Percentiles rank a stretch among this genome's conserved stretches.
Evolutionary conservation across 2,888 invertebrate species (phyloP).

Genomic region (Bombyx huttoni): DNA sequence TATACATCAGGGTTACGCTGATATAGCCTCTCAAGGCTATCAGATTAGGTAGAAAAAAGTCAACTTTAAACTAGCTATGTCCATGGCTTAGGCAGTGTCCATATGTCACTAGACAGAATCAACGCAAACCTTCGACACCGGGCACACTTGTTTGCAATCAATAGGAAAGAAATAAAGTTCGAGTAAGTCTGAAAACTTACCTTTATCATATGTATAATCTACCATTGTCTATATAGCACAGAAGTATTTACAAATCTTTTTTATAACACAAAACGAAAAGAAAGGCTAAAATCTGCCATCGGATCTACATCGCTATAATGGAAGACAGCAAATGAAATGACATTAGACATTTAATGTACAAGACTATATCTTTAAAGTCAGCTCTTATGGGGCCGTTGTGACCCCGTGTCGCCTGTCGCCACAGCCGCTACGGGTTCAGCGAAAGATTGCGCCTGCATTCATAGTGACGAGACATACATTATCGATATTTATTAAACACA

Average conservation of each 20-base stretch:
- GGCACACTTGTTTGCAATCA: no score
- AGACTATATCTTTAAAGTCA: conserved; percentile 60
- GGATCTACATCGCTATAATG: conserved; percentile 27
- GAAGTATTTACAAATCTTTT: background rate
- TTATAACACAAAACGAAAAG: conserved; percentile 2
- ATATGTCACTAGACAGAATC: no score
- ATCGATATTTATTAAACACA: conserved; percentile 10
- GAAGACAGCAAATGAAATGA: conserved; percentile 41
- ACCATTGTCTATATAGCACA: background rate
- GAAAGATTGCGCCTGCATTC: conserved; percentile 44
- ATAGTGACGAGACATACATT: conserved; percentile 11
- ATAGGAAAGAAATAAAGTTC: no score
- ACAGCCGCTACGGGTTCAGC: conserved; percentile 50
- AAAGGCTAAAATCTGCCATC: conserved; percentile 14
- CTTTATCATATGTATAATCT: background rate
- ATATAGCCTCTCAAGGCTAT: no score
- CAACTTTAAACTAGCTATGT: no score
- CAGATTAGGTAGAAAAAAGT: no score
- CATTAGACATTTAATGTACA: conserved; percentile 63
- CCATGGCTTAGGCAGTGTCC: no score
- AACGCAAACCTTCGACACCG: no score
- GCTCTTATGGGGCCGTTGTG: conserved; percentile 55
- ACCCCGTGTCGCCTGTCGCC: conserved; percentile 66
- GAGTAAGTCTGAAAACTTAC: background rate
- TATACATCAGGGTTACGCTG: no score